Evolutionary conservation across 2,797 vertebrate genomes (phyloP).

Genomic region (Potorous gilbertii): DNA sequence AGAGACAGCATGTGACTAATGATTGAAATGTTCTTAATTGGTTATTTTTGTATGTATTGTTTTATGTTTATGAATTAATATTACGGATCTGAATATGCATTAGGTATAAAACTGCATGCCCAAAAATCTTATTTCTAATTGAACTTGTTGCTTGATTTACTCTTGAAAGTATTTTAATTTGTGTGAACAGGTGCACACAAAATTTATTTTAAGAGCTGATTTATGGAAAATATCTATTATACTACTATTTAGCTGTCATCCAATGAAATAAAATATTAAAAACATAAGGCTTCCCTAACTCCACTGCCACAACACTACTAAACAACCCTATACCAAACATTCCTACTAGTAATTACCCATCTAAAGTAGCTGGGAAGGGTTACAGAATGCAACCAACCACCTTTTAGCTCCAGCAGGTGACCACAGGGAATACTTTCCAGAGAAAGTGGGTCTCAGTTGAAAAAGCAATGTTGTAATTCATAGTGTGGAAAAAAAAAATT

Average conservation of each 20-base stretch:
- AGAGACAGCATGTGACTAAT: not conserved
- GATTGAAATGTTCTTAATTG: not conserved
- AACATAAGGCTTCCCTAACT: not conserved
- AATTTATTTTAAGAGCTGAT: not conserved
- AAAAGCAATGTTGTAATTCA: not conserved
- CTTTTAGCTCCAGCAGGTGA: not conserved
- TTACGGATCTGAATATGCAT: not conserved
- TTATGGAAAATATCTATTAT: not conserved
- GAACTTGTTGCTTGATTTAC: not conserved
- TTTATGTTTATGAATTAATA: not conserved
- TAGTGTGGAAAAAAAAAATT: not conserved
- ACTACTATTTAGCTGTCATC: not conserved
- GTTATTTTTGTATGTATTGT: not conserved
- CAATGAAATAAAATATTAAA: constrained; percentile 3
- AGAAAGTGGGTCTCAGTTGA: not conserved
- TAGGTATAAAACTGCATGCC: not conserved
- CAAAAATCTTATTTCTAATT: not conserved
- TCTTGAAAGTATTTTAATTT: not conserved
- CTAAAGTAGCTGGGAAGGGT: not conserved
- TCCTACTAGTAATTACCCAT: not conserved
- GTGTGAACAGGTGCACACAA: not conserved
- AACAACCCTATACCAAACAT: not conserved
- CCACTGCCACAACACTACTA: not conserved
- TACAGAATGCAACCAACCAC: not conserved
- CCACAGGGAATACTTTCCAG: not conserved